Conservation (phyloP, 2,113 vertebrate species). For the Regulus satrapa region DNA sequence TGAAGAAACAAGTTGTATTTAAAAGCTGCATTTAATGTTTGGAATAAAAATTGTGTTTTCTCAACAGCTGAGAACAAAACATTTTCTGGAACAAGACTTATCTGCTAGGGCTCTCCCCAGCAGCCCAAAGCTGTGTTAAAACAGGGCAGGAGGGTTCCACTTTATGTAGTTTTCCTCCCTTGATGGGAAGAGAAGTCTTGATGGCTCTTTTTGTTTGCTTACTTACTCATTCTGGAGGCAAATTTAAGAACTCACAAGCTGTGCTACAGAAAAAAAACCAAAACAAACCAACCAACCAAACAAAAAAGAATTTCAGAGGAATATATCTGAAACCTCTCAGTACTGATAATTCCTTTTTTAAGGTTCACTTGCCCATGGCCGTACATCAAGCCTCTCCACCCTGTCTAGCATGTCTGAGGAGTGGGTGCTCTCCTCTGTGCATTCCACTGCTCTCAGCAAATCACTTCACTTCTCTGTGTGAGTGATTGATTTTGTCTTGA, state of each 20-base stretch:
- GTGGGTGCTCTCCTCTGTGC: background rate
- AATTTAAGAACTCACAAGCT: fast-evolving
- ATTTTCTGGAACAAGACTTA: background rate
- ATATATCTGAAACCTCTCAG: background rate
- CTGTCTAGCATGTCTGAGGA: background rate
- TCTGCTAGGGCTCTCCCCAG: background rate
- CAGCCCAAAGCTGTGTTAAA: fast-evolving
- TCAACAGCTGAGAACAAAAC: conserved; percentile 49
- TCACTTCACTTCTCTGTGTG: background rate
- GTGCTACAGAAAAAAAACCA: background rate
- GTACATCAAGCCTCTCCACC: background rate
- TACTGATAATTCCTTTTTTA: background rate
- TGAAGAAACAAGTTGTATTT: conserved; percentile 46
- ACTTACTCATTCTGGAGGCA: background rate
- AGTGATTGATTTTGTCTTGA: background rate
- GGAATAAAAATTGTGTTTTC: conserved; percentile 49
- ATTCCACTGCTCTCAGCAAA: background rate
- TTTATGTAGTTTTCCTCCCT: background rate
- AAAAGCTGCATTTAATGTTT: conserved; percentile 54
- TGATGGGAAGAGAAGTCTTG: background rate
- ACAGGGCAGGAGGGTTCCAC: background rate
- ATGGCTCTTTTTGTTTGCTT: background rate
- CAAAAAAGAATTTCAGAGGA: background rate
- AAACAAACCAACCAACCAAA: background rate
- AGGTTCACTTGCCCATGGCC: background rate